Evolutionary conservation across 2,797 vertebrate genomes (phyloP).

Genomic region (Halcyon chelicuti): DNA sequence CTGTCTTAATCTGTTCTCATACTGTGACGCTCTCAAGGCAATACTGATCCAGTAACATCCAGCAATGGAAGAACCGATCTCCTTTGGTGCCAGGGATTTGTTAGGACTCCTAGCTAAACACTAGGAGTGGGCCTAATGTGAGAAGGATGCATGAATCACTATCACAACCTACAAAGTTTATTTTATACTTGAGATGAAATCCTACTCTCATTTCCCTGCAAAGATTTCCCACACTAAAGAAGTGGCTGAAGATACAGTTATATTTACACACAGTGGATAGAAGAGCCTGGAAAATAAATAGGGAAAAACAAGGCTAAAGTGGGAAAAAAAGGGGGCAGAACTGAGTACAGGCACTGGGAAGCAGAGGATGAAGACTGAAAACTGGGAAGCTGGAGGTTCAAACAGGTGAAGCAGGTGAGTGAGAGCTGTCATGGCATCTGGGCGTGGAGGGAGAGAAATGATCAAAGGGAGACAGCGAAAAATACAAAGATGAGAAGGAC

Average conservation of each 20-base stretch:
- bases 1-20: neutral
- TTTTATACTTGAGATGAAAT: neutral
- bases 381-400: neutral
- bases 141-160: neutral
- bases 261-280: neutral
- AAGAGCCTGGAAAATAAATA: neutral
- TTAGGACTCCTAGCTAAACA: neutral
- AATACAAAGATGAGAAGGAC: neutral
- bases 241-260: neutral
- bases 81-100: neutral
- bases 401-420: neutral
- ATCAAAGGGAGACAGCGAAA: neutral
- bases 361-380: neutral
- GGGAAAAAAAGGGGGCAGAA: neutral
- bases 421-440: neutral
- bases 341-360: neutral
- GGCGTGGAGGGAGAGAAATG: neutral
- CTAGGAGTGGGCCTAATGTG: neutral
- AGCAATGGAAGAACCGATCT: neutral
- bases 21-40: neutral
- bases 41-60: neutral
- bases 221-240: neutral
- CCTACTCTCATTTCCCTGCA: neutral
- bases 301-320: neutral
- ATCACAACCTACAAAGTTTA: neutral